Base-by-base conservation (phyloP, 2,888 invertebrate species). In the Amblyjoppa proteus region DNA sequence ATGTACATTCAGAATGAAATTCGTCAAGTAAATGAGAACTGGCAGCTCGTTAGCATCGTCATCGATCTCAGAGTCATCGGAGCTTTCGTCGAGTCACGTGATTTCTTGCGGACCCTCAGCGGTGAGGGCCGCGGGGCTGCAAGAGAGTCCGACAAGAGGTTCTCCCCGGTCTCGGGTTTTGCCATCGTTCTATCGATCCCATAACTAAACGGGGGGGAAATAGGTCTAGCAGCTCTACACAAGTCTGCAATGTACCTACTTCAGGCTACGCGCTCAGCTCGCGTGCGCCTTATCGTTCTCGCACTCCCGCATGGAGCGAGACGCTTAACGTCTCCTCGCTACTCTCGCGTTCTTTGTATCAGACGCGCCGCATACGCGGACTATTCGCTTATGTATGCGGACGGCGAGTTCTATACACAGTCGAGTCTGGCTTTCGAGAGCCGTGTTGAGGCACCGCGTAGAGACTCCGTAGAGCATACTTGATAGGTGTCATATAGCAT, bases 201-300 rank as follows among this genome's bases (percentile, higher is more conserved):
- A 71, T 81, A 83, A 71, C 78, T 16, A 71, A 82, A 83, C 80
- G 41, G 41, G 41, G 41, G 41, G 75, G 58, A 86, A 79, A 86
- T 75, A 64, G 20, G 41, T 56, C 16, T 76, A 76, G 61, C 16
- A 16, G 4, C 3, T 45, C 4, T 45, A 66, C 6, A 25, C 28
- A 34, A 51, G 51, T 11, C 4, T 3, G 41, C 25, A 41, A 28
- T 49, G 69, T 69, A 58, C 68, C 7, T 69, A 58, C 68, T 11
- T 45, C 75, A 49, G 56, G 31, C 53, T 41, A 53, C 49, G 66
- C 25, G 28, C 31, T 56, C 41, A 80, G 68, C 81, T 91, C 81
- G 90, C 90, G 90, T 89, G 91, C 79, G 64, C 66, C 89, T 91
- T 90, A 91, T 90, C 89, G 85, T 71, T 53, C 31, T 25, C 70